Base-by-base conservation (phyloP, 1,140 invertebrate species). In the Epicauta chinensis region DNA sequence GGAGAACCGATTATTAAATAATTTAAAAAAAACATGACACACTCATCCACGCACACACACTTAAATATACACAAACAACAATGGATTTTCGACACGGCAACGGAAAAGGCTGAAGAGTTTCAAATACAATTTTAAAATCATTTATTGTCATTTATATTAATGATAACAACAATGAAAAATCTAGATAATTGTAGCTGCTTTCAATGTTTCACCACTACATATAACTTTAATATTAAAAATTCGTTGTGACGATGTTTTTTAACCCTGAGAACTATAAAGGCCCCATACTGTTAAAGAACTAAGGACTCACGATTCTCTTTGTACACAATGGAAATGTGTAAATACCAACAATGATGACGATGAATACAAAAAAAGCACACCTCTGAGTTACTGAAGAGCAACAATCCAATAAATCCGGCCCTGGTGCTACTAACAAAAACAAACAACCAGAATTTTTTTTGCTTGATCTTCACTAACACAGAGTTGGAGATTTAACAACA, bases 261-360 rank as follows among this genome's bases (percentile, higher is more conserved):
- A 49, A 53, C 55, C 51, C 43, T 57, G 51, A 59, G 50, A 59
- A 23, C 7, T 23, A 0, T 7, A 23, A 23, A 59, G 53, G 49
- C 40, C 45, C 50, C 44, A 37, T 49, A 59, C 57, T 52, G 46
- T 52, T 37, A 40, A 51, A 51, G 38, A 48, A 44, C 52, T 45
- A 37, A 45, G 35, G 44, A 58, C 46, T 45, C 56, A 45, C 50
- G 41, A 55, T 51, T 59, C 51, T 53, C 42, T 53, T n/a, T 51
- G 36, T 45, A 53, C 40, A 53, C 17, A 23, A 23, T 23, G 23
- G 23, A 23, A 23, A 37, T 47, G 45, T 37, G 45, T 47, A 47
- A 23, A 7, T 23, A 3, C 7, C 23, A 7, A 23, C 23, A 23
- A 5, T 23, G 23, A 23, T 23, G 23, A 23, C 4, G 23, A 41